These are phyloP conservation scores for Tolmerus cingulatus DNA, from an alignment of 2,888 invertebrate species.

Conservation along the genomic window DNA sequence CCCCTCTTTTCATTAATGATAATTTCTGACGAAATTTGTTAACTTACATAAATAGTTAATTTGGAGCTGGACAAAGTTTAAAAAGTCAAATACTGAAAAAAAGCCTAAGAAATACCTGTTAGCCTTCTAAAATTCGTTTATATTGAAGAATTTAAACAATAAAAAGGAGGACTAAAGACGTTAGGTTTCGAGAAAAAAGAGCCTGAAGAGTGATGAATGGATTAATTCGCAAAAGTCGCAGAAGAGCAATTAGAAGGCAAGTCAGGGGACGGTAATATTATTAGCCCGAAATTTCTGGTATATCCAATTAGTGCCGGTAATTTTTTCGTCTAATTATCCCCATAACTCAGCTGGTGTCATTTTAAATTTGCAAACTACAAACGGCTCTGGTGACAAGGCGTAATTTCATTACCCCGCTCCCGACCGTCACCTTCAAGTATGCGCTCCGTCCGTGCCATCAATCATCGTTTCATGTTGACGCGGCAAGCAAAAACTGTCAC, in stretches of 20 bases:
- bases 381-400: constrained; percentile 46
- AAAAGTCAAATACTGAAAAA: background rate
- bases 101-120: background rate
- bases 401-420: constrained; percentile 45
- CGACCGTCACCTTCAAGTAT: constrained; percentile 35
- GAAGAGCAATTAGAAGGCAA: background rate
- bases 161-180: background rate
- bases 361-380: constrained; percentile 41
- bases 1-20: too few species aligned
- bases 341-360: constrained; percentile 43
- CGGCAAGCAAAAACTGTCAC: constrained; percentile 44
- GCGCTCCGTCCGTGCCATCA: constrained; percentile 29
- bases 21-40: too few species aligned
- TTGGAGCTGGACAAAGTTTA: background rate
- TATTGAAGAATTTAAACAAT: background rate
- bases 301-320: constrained; percentile 46
- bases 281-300: background rate
- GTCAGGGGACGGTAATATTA: background rate
- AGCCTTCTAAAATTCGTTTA: too few species aligned
- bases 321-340: constrained; percentile 46
- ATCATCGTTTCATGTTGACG: constrained; percentile 46
- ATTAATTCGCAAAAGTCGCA: background rate
- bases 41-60: background rate
- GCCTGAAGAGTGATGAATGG: background rate
- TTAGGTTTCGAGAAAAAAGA: background rate